Conservation (phyloP, 2,888 invertebrate genomes). For the Hirtodrosophila trivittata region DNA sequence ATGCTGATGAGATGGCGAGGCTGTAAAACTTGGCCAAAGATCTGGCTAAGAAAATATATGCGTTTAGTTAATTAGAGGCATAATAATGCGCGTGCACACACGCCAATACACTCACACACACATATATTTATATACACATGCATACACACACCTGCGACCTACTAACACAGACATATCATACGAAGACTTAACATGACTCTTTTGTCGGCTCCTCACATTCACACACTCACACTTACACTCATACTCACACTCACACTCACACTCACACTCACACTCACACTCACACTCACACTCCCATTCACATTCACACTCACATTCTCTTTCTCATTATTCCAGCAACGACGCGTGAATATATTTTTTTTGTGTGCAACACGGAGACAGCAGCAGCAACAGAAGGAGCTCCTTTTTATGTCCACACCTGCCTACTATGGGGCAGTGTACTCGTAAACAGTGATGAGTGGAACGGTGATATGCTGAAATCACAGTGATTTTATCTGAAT, state of each 20-base stretch:
- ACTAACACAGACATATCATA: conserved; percentile 33
- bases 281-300: no score
- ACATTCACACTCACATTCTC: no score
- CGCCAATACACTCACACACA: conserved; percentile 20
- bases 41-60: conserved; percentile 60
- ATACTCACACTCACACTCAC: conserved; percentile 5
- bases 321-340: conserved; percentile 34
- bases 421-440: background rate
- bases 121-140: conserved; percentile 3
- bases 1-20: conserved; percentile 67
- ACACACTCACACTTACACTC: conserved; percentile 15
- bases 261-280: conserved; percentile 14
- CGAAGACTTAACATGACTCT: conserved; percentile 30
- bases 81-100: conserved; percentile 58
- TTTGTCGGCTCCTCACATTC: conserved; percentile 9
- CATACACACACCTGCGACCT: conserved; percentile 48
- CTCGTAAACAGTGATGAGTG: conserved; percentile 22
- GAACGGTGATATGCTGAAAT: conserved; percentile 6
- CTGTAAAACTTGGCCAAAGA: conserved; percentile 57
- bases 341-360: conserved; percentile 25
- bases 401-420: conserved; percentile 42
- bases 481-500: conserved; percentile 6
- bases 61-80: conserved; percentile 67
- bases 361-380: conserved; percentile 6
- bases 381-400: conserved; percentile 15